phyloP scores from a whole-genome alignment of 1,140 invertebrate genomes.

The Oppia nitens region DNA sequence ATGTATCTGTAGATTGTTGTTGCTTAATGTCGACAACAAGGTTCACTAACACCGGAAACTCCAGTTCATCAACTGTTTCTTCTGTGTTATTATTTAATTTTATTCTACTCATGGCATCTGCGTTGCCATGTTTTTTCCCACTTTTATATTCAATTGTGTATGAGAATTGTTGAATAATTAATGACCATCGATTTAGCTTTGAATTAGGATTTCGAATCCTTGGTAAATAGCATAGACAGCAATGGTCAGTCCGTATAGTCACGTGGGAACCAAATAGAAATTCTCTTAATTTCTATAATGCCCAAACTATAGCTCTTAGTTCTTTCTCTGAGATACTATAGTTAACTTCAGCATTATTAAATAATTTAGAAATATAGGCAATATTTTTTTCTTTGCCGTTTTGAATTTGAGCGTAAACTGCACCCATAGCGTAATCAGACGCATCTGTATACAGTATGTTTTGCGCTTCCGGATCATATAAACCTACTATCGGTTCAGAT shows the following conservation, averaged over 20 bases:
- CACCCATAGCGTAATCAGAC: constrained; percentile 23
- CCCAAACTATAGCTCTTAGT: constrained; percentile 34
- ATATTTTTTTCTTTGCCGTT: background rate
- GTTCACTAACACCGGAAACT: no score
- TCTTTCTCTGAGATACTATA: constrained; percentile 33
- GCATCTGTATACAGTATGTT: constrained; percentile 21
- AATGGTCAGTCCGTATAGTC: constrained; percentile 34
- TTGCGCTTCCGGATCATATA: background rate
- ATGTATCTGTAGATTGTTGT: background rate
- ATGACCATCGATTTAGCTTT: constrained; percentile 31
- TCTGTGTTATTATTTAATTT: background rate
- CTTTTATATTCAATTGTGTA: constrained; percentile 30
- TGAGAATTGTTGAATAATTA: constrained; percentile 32
- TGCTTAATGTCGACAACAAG: no score
- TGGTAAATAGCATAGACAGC: constrained; percentile 31
- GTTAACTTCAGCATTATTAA: constrained; percentile 30
- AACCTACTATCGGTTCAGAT: background rate
- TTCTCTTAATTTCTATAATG: constrained; percentile 30
- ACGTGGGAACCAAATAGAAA: constrained; percentile 35
- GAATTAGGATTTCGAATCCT: constrained; percentile 28
- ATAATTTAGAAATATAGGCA: background rate
- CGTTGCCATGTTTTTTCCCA: constrained; percentile 20
- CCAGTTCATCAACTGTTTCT: background rate
- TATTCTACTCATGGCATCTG: background rate
- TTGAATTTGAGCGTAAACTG: constrained; percentile 23